These are phyloP conservation scores for Stramonita haemastoma DNA, from an alignment of 2,888 invertebrate species.

Conservation along the genomic window DNA sequence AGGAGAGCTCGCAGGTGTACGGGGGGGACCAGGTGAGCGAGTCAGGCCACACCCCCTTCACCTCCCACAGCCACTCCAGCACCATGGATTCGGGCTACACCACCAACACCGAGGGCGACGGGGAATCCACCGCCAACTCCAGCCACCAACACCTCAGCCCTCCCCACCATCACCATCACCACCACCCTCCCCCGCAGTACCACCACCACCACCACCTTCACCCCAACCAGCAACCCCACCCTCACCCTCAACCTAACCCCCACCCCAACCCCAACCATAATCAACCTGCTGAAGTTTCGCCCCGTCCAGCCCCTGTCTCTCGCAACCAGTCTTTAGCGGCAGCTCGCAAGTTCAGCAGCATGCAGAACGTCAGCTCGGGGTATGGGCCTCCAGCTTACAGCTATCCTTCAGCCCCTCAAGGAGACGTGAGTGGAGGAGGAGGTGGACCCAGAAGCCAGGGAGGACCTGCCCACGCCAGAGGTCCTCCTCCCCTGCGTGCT, in stretches of 20 bases:
- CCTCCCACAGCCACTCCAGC: constrained; percentile 64
- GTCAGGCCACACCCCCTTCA: constrained; percentile 63
- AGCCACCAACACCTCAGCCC: constrained; percentile 25
- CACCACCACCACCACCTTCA: neutral
- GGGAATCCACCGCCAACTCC: constrained; percentile 50
- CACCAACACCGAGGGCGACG: constrained; percentile 66
- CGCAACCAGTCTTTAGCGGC: constrained; percentile 35
- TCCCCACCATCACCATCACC: constrained; percentile 1
- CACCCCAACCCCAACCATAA: neutral
- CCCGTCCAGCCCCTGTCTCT: neutral
- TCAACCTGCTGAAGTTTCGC: neutral
- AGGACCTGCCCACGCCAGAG: neutral
- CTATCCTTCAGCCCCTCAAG: neutral
- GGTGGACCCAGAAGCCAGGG: neutral
- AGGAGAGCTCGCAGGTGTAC: constrained; percentile 38
- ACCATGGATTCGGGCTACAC: constrained; percentile 69
- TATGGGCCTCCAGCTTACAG: neutral
- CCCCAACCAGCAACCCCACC: neutral
- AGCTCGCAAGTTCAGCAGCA: constrained; percentile 47
- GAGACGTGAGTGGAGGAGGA: neutral
- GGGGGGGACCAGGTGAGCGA: constrained; percentile 56
- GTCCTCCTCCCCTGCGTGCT: constrained; percentile 11
- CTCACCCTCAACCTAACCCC: neutral
- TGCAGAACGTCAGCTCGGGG: constrained; percentile 48
- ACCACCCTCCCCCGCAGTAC: neutral